phyloP scores from a whole-genome alignment of 1,140 invertebrate species.

The Acromyrmex echinatior region DNA sequence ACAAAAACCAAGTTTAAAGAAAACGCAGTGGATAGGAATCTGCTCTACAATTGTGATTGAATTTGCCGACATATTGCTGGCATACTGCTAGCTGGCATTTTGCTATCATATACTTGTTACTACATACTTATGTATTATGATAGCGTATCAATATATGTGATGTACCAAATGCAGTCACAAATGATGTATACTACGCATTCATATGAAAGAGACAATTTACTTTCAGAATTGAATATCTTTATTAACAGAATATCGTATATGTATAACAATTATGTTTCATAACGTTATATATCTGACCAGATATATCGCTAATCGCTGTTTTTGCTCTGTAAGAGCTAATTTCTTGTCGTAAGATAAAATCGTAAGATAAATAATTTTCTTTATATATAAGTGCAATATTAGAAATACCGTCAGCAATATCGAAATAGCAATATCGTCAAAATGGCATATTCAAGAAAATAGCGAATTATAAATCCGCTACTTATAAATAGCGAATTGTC shows the following conservation, averaged over 20 bases:
- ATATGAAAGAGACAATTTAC: not conserved
- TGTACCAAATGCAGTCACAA: no score
- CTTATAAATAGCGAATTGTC: not conserved
- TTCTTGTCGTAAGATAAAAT: slow-evolving; percentile 47
- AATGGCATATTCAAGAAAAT: slow-evolving; percentile 18
- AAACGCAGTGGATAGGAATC: no score
- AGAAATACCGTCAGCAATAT: not conserved
- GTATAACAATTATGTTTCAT: slow-evolving; percentile 70
- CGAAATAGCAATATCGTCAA: slow-evolving; percentile 16
- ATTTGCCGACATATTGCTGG: no score
- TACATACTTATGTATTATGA: no score
- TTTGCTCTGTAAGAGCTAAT: slow-evolving; percentile 26
- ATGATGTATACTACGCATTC: not conserved
- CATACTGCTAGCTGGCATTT: no score
- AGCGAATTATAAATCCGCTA: slow-evolving; percentile 28
- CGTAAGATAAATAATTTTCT: not conserved
- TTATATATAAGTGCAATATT: slow-evolving; percentile 17
- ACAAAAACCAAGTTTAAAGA: no score
- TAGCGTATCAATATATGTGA: no score
- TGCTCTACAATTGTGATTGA: no score
- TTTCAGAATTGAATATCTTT: slow-evolving; percentile 61
- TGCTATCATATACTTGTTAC: no score
- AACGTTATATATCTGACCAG: slow-evolving; percentile 22
- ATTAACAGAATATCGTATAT: slow-evolving; percentile 71
- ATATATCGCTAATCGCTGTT: slow-evolving; percentile 48